Conservation (phyloP, 2,797 vertebrate genomes). For the Ibycter americanus region DNA sequence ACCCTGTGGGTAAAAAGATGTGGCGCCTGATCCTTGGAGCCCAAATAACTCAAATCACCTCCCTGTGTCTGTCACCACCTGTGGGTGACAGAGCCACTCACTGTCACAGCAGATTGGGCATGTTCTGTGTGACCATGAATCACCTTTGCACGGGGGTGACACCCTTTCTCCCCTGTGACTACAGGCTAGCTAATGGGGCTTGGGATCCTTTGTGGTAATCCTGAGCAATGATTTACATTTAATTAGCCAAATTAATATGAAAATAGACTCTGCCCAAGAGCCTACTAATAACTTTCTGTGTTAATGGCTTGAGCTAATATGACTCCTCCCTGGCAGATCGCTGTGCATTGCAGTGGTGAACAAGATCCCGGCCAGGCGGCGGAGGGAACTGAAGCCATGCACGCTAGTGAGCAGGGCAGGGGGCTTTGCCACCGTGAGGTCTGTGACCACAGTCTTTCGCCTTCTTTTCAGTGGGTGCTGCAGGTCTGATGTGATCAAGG, state of each 20-base stretch:
- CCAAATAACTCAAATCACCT: background rate
- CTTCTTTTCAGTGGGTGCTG: background rate
- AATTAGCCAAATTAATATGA: slow-evolving; percentile 51
- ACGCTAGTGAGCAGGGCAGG: background rate
- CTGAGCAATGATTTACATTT: background rate
- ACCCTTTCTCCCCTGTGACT: background rate
- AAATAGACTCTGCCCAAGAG: slow-evolving; percentile 55
- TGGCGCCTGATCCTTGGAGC: background rate
- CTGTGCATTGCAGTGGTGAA: accelerated
- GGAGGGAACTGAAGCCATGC: background rate
- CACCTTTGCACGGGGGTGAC: background rate
- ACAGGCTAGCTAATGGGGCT: background rate
- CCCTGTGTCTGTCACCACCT: background rate
- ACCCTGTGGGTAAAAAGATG: background rate
- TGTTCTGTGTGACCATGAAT: background rate
- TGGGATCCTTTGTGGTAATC: background rate
- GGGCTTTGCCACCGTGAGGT: background rate
- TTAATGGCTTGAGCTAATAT: background rate
- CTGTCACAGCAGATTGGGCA: accelerated
- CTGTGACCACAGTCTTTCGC: background rate
- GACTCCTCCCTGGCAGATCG: background rate
- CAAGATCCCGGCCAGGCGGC: accelerated
- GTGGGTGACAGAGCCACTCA: background rate
- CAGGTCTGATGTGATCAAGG: background rate
- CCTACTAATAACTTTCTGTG: slow-evolving; percentile 31